phyloP scores from a whole-genome alignment of 2,888 invertebrate genomes.

The Gerris lacustris region DNA sequence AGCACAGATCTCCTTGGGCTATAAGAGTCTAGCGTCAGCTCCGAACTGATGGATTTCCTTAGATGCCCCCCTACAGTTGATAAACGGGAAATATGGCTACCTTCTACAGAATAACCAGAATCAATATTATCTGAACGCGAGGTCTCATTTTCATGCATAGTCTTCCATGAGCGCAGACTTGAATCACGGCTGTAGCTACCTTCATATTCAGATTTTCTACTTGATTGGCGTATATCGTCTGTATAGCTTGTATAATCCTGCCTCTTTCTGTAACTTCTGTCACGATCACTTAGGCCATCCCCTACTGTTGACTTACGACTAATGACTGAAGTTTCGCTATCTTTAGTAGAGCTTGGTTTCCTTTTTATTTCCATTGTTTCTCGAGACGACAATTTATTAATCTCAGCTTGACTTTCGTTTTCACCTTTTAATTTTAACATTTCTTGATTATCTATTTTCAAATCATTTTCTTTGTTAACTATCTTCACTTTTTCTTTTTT shows the following conservation, averaged over 20 bases:
- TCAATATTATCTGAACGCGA: background rate
- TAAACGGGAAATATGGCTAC: background rate
- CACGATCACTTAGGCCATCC: too few species aligned
- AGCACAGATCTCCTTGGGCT: background rate
- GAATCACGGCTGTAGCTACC: background rate
- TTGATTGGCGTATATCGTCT: too few species aligned
- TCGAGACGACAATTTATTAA: too few species aligned
- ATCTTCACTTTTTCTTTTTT: slow-evolving; percentile 25
- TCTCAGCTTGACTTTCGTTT: slow-evolving; percentile 22
- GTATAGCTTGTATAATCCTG: too few species aligned
- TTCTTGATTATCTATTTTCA: slow-evolving; percentile 24
- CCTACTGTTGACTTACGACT: too few species aligned
- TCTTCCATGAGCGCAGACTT: background rate
- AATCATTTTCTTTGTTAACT: slow-evolving; percentile 25
- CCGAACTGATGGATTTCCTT: background rate
- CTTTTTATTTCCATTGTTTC: too few species aligned
- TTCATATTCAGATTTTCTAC: background rate
- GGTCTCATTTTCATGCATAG: background rate
- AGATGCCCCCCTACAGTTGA: background rate
- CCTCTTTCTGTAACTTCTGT: too few species aligned
- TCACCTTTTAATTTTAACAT: slow-evolving; percentile 27
- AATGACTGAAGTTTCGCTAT: too few species aligned
- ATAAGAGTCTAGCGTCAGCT: background rate
- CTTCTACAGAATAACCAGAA: background rate
- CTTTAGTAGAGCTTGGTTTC: too few species aligned